Evolutionary conservation across 2,797 vertebrate genomes (phyloP), one percentile per base, ranked within the genome.

Genomic region (Gymnoscopelus braueri): DNA sequence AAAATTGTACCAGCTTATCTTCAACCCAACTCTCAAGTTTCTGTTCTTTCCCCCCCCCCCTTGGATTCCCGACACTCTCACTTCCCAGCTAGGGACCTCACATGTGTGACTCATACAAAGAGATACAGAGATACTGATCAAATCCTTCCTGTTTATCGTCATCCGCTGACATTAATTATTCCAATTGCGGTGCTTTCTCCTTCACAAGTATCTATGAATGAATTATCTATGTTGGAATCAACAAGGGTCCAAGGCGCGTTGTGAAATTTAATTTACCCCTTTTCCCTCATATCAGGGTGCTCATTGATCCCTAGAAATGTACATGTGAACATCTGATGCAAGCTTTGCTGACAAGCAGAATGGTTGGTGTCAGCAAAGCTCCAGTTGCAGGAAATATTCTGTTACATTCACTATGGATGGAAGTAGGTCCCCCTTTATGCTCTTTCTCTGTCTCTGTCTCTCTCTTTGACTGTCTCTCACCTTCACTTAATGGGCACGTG

Each of bases 101-200:
- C 55, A 63, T 77, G 66, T 67, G 75, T 88, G 76, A 86, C 67
- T 86, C 79, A 86, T 12, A 59, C 52, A 50, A 56, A 62, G 63
- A 80, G 61, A 61, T 3, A 49, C 26, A 51, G 50, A 61, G 53
- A 72, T 65, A 56, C 63, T 65, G 67, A 83, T 79, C 63, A 83
- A 75, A 64, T 23, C 72, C 7, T 35, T 78, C 9, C 23, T 47
- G 44, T 70, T 79, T 67, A 58, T 66, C 63, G 59, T 63, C 55
- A 15, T 72, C 24, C 2, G 1, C 23, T 73, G 32, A 67, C 54
- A 65, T 67, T 14, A 65, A 58, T 44, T 44, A 44, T 54, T 63
- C 14, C 53, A 58, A 49, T 50, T 51, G 51, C 47, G 50, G 8
- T 65, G 24, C 14, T 32, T 68, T 23, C 57, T 67, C 53, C 29